Percentiles rank a stretch among this genome's conserved stretches.
phyloP scores from a whole-genome alignment of 2,888 invertebrate genomes.

The Celastrina argiolus region DNA sequence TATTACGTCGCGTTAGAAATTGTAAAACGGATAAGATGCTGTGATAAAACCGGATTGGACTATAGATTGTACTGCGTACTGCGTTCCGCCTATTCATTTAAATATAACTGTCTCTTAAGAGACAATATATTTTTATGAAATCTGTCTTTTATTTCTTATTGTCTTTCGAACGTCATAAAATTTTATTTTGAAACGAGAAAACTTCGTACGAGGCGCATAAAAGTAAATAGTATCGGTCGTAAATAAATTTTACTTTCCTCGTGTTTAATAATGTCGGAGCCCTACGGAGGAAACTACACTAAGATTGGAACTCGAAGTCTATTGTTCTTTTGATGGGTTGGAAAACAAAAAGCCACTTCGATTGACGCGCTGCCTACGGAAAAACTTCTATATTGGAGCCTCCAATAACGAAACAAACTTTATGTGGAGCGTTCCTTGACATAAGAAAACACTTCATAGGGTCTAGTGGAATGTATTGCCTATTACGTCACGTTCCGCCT shows the following conservation, averaged over 20 bases:
- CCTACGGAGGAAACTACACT: conserved; percentile 12
- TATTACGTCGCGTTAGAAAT: conserved; percentile 35
- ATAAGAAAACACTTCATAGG: conserved; percentile 22
- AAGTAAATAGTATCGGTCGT: conserved; percentile 15
- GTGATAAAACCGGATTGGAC: conserved; percentile 13
- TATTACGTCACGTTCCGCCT: conserved; percentile 11
- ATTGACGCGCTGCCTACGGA: conserved; percentile 24
- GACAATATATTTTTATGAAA: conserved; percentile 11
- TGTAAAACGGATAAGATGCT: conserved; percentile 24
- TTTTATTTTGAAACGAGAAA: conserved; percentile 5
- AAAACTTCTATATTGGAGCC: conserved; percentile 23
- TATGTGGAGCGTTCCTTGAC: conserved; percentile 22
- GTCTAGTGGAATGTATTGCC: conserved; percentile 20
- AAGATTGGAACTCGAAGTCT: conserved; percentile 19
- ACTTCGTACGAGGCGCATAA: neutral
- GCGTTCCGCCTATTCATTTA: neutral
- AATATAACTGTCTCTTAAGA: neutral
- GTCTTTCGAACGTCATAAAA: neutral
- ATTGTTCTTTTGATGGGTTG: conserved; percentile 25
- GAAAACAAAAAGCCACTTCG: conserved; percentile 25
- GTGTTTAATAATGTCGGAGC: conserved; percentile 13
- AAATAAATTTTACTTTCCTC: conserved; percentile 19
- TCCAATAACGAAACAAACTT: conserved; percentile 22
- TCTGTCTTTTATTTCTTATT: neutral
- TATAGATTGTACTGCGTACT: neutral